Base-by-base conservation (phyloP, 2,888 invertebrate genomes). In the Pyrochroa serraticornis region DNA sequence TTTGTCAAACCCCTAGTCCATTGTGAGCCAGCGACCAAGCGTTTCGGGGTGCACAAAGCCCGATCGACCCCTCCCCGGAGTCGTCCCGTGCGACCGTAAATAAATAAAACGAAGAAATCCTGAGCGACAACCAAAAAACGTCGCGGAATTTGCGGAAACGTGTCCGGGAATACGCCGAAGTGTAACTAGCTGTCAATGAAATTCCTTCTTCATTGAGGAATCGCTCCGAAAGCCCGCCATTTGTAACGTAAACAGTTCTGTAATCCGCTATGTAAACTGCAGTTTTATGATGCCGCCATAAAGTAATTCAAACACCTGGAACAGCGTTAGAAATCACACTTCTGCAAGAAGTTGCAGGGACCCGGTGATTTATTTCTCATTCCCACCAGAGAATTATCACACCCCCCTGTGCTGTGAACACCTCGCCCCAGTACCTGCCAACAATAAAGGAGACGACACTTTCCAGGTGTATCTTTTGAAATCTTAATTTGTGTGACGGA, bases 1-100 rank as follows among this genome's bases (percentile, higher is more conserved):
- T 75, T 69, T 71, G 75, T 74, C 75, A 74, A 75, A 73, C 74
- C 75, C 68, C 68, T 61, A 13, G 56, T 69, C 69, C 54, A 71
- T 75, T 75, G 73, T 75, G 60, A 58, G 50, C 48, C 54, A 51
- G 54, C 61, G 61, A 55, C 13, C 42, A 32, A 7, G 39, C 22
- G 22, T 48, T 47, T 41, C 30, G 39, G 43, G 30, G 46, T 22
- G 33, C 14, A 12, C 31, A 13, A 30, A 42, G 7, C 9, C 14
- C 31, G 32, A 42, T 12, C 42, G 12, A 38, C 14, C 47, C 44
- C 32, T 43, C 44, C 37, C 10, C n/a, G 9, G 35, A 32, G 9
- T 9, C 48, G 49, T 57, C 61, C 56, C 60, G 30, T 37, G 43
- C 50, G 59, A 59, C 62, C 58, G 47, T 52, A 62, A 57, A 61